A percentile compares a stretch with the other conserved stretches of the same genome.
phyloP scores from a whole-genome alignment of 2,888 invertebrate genomes.

The Parochlus steinenii region DNA sequence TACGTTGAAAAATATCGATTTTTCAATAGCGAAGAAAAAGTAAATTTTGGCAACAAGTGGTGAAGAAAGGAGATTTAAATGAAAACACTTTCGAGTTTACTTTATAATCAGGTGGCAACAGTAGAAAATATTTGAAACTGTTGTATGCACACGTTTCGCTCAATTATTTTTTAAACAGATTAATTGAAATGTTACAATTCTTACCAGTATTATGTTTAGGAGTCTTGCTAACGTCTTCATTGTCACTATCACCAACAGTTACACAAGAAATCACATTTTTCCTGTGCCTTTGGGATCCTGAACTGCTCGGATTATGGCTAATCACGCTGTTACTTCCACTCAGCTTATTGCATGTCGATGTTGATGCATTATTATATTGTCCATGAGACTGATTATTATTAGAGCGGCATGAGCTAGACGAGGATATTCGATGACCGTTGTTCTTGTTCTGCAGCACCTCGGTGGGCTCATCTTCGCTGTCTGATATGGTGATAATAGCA shows the following conservation, averaged over 20 bases:
- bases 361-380: background rate
- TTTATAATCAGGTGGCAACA: no score
- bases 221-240: constrained; percentile 34
- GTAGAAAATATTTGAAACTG: constrained; percentile 20
- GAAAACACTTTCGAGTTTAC: no score
- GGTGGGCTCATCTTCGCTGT: constrained; percentile 72
- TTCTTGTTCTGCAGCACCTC: constrained; percentile 14
- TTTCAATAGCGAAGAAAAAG: no score
- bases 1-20: no score
- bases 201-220: constrained; percentile 21
- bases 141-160: constrained; percentile 20
- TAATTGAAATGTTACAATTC: no score
- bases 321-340: constrained; percentile 13
- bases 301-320: constrained; percentile 16
- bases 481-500: constrained; percentile 89
- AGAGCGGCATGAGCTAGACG: constrained; percentile 10
- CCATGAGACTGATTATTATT: constrained; percentile 3
- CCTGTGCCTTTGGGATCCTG: constrained; percentile 28
- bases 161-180: constrained; percentile 22
- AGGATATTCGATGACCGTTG: constrained; percentile 7
- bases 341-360: constrained; percentile 4
- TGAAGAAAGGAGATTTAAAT: no score
- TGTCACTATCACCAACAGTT: constrained; percentile 58
- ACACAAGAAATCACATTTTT: constrained; percentile 66
- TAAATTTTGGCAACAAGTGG: no score